Evolutionary conservation across 2,113 vertebrate genomes (phyloP), one percentile per base, ranked within the genome.

Genomic region (Melanotaenia duboulayi): DNA sequence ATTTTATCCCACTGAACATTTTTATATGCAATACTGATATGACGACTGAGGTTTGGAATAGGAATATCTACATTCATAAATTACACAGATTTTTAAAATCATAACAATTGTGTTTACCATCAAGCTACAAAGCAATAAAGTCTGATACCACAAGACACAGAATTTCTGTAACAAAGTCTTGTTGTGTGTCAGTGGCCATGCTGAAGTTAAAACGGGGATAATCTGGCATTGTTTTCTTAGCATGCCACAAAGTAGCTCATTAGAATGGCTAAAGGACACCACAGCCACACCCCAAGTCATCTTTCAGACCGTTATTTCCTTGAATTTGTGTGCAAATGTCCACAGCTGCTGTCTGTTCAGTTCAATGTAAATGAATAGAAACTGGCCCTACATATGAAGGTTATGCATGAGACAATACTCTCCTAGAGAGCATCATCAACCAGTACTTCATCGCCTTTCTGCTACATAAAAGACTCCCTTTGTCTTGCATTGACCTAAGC

Each of bases 311-410:
- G 20, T 22, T 48, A 56, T 79, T 73, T 78, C 9, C 48, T 58
- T 55, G 1, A 48, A 16, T n/a, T 63, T 25, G 32, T 50, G 22
- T 74, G 35, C 20, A 28, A 44, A 25, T 20, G 49, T 44, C 1
- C 57, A 64, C 0, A 11, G 8, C 4, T 60, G 42, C 17, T 24
- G 56, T 74, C 23, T 11, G 57, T 19, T 55, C n/a, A 66, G 51
- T 28, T 48, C 37, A 9, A 37, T 2, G 42, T 17, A 16, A 19
- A 1, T 48, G 60, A 10, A 12, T 4, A 68, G 16, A 4, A 81
- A 71, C 55, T 59, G 75, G 84, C 62, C 23, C 16, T 16, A 19
- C 65, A 14, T 2, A 11, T 56, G 20, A 42, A 19, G 42, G 65
- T n/a, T n/a, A 44, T 55, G 0, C 72, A 65, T 25, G 28, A 65